Base-by-base conservation (phyloP, 2,113 vertebrate genomes). In the Cottus gobio region DNA sequence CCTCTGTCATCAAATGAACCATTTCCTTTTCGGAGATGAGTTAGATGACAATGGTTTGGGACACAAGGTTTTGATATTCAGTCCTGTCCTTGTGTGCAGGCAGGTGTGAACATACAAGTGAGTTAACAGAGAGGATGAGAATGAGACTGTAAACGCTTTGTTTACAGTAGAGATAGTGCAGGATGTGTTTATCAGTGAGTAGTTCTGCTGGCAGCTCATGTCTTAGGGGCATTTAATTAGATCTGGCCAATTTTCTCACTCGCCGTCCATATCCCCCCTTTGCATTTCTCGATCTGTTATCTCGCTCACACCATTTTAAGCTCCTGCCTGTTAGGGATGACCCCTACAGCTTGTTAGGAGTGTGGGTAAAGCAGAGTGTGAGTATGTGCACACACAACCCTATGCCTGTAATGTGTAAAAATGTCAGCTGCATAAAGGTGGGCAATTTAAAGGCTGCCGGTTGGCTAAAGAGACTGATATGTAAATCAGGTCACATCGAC, bases 211-310 rank as follows among this genome's bases (percentile, higher is more conserved):
- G 77, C 79, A 58, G 62, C 75, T 72, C 34, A 24, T 91, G 78
- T 87, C 67, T 85, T 76, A 74, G 79, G 62, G 86, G 36, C 64
- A 37, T 93, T 91, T 92, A 92, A 94, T 93, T 90, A 89, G 75
- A 82, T 87, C 56, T 37, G 71, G 69, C 44, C 71, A 79, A 78
- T 90, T 85, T 77, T 71, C 83, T 77, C 63, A 24, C 79, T 71
- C 50, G 22, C 74, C 80, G 67, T 52, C 42, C 42, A 26, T 7
- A 58, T 68, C n/a, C 26, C 28, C 69, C 11, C 30, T 71, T 63
- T 71, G 15, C 69, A 83, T 88, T 71, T 75, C 67, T 65, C 6
- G 1, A 72, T 89, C 64, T 84, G 63, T 89, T 85, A 82, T 87
- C 75, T 68, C 74, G n/a, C 80, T 78, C 79, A 62, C 26, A 34